Base-by-base conservation (phyloP, 2,797 vertebrate species). In the Hapalemur alaotrensis region DNA sequence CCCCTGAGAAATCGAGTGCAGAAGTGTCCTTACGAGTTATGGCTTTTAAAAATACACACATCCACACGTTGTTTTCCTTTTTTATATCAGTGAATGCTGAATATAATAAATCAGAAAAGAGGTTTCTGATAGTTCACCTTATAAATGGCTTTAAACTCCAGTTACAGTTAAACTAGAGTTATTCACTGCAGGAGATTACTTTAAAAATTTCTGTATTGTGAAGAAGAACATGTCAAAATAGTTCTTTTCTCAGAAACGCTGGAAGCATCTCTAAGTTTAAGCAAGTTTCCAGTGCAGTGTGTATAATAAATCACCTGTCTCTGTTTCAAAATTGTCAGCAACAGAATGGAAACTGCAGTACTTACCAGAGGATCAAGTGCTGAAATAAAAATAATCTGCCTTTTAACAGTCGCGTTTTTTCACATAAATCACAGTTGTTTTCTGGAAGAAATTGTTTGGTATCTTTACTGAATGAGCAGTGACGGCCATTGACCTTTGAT, bases 261-360 rank as follows among this genome's bases (percentile, higher is more conserved):
- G 95, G 80, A 98, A 95, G 50, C 70, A 14, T 92, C 59, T 90
- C 73, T 61, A 48, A 41, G 52, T 93, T 91, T 83, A 72, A 96
- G 72, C 70, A 95, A 96, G 73, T 95, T 97, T 95, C 94, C 95
- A 95, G 63, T 80, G 69, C 65, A 69, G 13, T 92, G 86, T 96
- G 43, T 97, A 80, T 95, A 95, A 97, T 97, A 96, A 97, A 97
- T 97, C 96, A 93, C 88, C 81, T 38, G 25, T 95, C 41, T 95
- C 38, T 89, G 43, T 96, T 97, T 95, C 91, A 95, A 76, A 94
- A 89, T 89, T 93, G 73, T 95, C 78, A 92, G 63, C 78, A 76
- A 82, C 91, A 95, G 70, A 94, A 95, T 86, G 89, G 91, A 97
- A 97, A 93, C 85, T 84, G 38, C 83, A 97, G 85, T 32, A 92